Evolutionary conservation across 2,113 vertebrate genomes (phyloP), one percentile per base, ranked within the genome.

Genomic region (Pteruthius melanotis): DNA sequence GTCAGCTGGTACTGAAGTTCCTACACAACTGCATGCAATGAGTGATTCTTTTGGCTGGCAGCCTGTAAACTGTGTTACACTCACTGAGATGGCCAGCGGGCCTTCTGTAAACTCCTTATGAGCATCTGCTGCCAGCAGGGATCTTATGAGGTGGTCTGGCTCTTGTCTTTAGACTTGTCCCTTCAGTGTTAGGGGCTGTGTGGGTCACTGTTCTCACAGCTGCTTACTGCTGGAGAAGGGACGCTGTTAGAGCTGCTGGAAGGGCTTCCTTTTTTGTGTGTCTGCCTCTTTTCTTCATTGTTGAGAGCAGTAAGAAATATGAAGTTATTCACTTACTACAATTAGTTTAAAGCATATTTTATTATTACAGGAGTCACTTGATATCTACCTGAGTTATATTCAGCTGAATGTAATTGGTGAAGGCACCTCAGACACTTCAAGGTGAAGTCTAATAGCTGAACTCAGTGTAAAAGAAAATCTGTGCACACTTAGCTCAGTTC

Each of bases 101-200:
- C 64, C 64, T 93, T 76, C 84, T 91, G 70, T 76, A 76, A 87
- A 53, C 71, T 83, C 40, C 57, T 65, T 16, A 4, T 1, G 85
- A 83, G 56, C 71, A n/a, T 81, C 85, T 90, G 90, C 83, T 95
- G 84, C 85, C 91, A 90, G 63, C 60, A 89, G 26, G 57, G 78
- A 65, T 87, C 70, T 89, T 40, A 15, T 1, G 78, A 83, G 87
- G 71, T 57, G 75, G 13, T 71, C 88, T 90, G 93, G 85, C 28
- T 96, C 56, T 83, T 42, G 45, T 83, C 88, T 65, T 66, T 28
- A 59, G 45, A 3, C 45, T 79, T 65, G 28, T 85, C 45, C 66
- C 63, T 82, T 44, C 1, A 2, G 5, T 53, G 40, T 15, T 47
- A 16, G 53, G 27, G 2, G 7, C 40, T 76, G 10, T 49, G 3